A percentile compares a stretch with the other conserved stretches of the same genome.
phyloP scores from a whole-genome alignment of 1,140 invertebrate species.

The Eumaeus atala region DNA sequence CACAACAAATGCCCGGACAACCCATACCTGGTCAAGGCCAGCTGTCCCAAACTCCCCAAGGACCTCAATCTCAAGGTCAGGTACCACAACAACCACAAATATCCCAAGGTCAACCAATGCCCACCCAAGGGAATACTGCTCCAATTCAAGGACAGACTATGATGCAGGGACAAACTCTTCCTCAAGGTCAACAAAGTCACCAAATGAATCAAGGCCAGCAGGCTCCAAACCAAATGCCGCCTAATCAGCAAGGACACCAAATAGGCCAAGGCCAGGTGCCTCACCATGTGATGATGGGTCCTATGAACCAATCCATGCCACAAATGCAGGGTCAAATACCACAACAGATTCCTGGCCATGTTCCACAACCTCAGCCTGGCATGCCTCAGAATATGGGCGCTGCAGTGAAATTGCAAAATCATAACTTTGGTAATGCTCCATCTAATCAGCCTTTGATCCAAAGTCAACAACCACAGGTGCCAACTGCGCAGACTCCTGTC shows the following conservation, averaged over 20 bases:
- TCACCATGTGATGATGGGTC: conserved; percentile 16
- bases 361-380: neutral
- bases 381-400: conserved; percentile 31
- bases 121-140: conserved; percentile 41
- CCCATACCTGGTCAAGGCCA: conserved; percentile 39
- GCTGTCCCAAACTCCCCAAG: conserved; percentile 25
- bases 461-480: conserved; percentile 26
- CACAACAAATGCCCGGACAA: conserved; percentile 24
- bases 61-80: conserved; percentile 13
- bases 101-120: conserved; percentile 38
- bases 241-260: conserved; percentile 13
- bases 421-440: conserved; percentile 42
- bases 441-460: conserved; percentile 27
- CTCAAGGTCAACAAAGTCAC: conserved; percentile 44
- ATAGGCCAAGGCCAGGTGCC: conserved; percentile 16
- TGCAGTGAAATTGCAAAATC: conserved; percentile 45
- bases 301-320: conserved; percentile 6
- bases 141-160: conserved; percentile 44
- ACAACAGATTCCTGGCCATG: conserved; percentile 19
- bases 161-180: conserved; percentile 39
- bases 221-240: conserved; percentile 32
- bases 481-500: conserved; percentile 43
- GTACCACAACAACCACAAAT: conserved; percentile 21
- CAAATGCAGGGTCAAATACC: too few species aligned
- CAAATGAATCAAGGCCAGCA: conserved; percentile 43